Evolutionary conservation across 2,797 vertebrate genomes (phyloP).

Genomic region (Danionella dracula): DNA sequence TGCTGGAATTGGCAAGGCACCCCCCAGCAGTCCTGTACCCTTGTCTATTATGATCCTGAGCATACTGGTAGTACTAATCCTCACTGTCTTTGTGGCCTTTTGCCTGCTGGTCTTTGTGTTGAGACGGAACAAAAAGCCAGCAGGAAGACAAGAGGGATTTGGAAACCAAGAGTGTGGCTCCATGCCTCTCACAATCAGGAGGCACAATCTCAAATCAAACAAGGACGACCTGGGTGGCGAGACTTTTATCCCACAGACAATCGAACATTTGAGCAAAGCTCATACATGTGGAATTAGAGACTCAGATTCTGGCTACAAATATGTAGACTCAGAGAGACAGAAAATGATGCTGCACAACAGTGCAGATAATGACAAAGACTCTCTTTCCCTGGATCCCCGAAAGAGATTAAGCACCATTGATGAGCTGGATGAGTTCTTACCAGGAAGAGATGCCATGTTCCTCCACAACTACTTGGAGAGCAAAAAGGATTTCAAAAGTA

Average conservation of each 20-base stretch:
- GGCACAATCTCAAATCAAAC: slow-evolving; percentile 84
- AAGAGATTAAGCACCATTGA: slow-evolving; percentile 98
- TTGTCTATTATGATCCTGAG: slow-evolving; percentile 97
- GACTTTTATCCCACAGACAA: slow-evolving; percentile 95
- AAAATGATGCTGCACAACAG: slow-evolving; percentile 86
- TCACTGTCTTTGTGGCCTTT: slow-evolving; percentile 97
- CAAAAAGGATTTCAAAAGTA: slow-evolving; percentile 96
- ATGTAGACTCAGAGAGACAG: slow-evolving; percentile 86
- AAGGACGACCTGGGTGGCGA: slow-evolving; percentile 86
- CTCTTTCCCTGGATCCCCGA: slow-evolving; percentile 81
- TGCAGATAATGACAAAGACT: slow-evolving; percentile 88
- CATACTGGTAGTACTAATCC: slow-evolving; percentile 95
- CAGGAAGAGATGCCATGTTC: slow-evolving; percentile 90
- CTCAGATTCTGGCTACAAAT: slow-evolving; percentile 84
- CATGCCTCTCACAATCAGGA: slow-evolving; percentile 87
- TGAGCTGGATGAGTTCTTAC: slow-evolving; percentile 93
- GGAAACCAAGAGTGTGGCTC: slow-evolving; percentile 87
- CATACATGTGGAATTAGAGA: slow-evolving; percentile 93
- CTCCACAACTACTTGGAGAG: slow-evolving; percentile 94
- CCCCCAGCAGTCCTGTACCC: slow-evolving; percentile 90
- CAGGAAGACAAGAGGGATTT: slow-evolving; percentile 85
- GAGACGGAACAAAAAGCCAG: slow-evolving; percentile 90
- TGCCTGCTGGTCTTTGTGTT: slow-evolving; percentile 95
- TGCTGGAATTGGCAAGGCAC: slow-evolving; percentile 83
- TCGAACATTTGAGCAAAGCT: slow-evolving; percentile 97